Conservation (phyloP, 2,888 invertebrate species). For the Margaritifera margaritifera region DNA sequence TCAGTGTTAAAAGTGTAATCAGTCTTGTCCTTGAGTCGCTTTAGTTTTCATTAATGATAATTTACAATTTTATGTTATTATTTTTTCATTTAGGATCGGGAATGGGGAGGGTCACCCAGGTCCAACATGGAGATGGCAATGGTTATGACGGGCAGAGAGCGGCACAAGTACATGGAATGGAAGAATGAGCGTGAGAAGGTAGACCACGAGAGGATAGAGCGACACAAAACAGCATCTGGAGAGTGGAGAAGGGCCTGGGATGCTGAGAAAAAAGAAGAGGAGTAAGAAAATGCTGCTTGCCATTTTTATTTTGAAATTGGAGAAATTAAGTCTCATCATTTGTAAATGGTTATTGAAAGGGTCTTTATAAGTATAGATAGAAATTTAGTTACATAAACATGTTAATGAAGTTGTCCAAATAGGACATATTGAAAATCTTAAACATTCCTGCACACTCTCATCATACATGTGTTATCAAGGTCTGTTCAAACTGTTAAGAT, state of each 20-base stretch:
- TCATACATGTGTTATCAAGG: too few relatives aligned
- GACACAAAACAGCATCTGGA: slow-evolving; percentile 64
- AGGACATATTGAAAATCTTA: too few relatives aligned
- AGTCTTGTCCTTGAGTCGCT: not conserved
- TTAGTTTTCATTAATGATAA: not conserved
- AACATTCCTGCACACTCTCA: too few relatives aligned
- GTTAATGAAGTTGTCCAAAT: too few relatives aligned
- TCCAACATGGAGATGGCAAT: slow-evolving; percentile 63
- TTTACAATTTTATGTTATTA: too few relatives aligned
- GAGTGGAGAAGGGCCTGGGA: slow-evolving; percentile 72
- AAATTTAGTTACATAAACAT: too few relatives aligned
- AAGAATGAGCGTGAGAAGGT: slow-evolving; percentile 66
- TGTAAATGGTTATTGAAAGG: not conserved
- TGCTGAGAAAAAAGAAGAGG: slow-evolving; percentile 54
- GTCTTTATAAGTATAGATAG: not conserved
- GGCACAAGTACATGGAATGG: slow-evolving; percentile 67
- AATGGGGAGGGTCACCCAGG: slow-evolving; percentile 41
- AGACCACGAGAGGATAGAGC: slow-evolving; percentile 63
- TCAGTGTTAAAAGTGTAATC: not conserved
- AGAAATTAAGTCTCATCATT: not conserved
- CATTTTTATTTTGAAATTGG: not conserved
- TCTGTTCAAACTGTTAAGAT: too few relatives aligned
- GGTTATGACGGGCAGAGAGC: slow-evolving; percentile 68
- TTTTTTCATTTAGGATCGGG: slow-evolving; percentile 28
- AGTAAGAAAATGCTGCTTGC: slow-evolving; percentile 31